Evolutionary conservation across 2,113 vertebrate genomes (phyloP), one percentile per base, ranked within the genome.

Genomic region (Macquaria ambigua): DNA sequence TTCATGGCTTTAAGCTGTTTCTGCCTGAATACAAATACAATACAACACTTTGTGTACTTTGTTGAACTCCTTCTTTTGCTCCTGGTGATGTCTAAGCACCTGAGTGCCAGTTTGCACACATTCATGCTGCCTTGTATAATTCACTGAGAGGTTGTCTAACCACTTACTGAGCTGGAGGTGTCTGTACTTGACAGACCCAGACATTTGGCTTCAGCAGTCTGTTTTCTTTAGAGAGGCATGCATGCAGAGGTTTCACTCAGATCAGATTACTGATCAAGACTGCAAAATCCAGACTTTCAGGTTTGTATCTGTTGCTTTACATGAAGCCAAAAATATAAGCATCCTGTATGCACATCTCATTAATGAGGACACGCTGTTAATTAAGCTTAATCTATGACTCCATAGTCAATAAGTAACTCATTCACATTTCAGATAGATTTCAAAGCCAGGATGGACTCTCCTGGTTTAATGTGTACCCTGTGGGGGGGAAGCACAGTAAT

Each of bases 61-160:
- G 6, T 41, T 81, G 58, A 46, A 43, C 8, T 72, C 2, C 31
- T 39, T 9, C 16, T 43, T 43, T 4, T 64, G 16, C 62, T 39
- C 21, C 18, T 1, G 61, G 21, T 6, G 5, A 50, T 3, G 1
- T 34, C 5, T 2, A 0, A 18, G 5, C 10, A 3, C 7, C 25
- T 3, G 56, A 62, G 20, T n/a, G 31, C 55, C 0, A 3, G 0
- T 48, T 61, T 16, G 4, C 53, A 2, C 11, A 39, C 14, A 25
- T 53, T 37, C 5, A 43, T 9, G 25, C 1, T 43, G 21, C 63
- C 37, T 73, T 25, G 15, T 28, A 28, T 28, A 21, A 46, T 46
- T 46, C 39, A 25, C 64, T 25, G 14, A 79, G 8, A 62, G 52
- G 16, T 21, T 0, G 56, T 62, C 34, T 15, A 21, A 52, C 67